Conservation (phyloP, 2,888 invertebrate species). For the Drosophila conformis region DNA sequence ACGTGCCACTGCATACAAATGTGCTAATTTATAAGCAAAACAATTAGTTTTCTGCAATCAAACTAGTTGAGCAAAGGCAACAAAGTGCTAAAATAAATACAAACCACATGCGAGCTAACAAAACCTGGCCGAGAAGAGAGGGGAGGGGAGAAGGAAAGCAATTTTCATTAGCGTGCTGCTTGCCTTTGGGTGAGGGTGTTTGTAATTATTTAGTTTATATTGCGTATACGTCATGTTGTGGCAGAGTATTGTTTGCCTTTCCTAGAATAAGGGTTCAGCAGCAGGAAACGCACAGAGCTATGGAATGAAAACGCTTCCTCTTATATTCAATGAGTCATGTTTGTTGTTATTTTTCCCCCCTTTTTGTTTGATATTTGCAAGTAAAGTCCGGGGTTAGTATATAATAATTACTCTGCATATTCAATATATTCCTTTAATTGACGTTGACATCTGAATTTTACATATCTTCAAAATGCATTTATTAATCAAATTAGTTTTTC, state of each 20-base stretch:
- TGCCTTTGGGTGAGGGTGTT: conserved; percentile 30
- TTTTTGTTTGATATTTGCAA: conserved; percentile 9
- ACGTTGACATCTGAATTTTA: not conserved
- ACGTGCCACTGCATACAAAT: conserved; percentile 71
- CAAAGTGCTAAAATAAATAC: conserved; percentile 29
- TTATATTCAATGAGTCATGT: conserved; percentile 42
- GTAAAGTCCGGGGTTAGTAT: not conserved
- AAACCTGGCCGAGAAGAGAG: not conserved
- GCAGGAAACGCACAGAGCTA: conserved; percentile 2
- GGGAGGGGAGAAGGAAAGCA: conserved; percentile 44
- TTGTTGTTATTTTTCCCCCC: not conserved
- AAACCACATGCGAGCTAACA: conserved; percentile 11
- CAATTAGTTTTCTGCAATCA: conserved; percentile 75
- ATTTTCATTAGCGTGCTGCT: conserved; percentile 69
- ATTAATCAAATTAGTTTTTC: not conserved
- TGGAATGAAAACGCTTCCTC: conserved; percentile 19
- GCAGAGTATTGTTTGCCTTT: conserved; percentile 31
- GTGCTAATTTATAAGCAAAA: conserved; percentile 79
- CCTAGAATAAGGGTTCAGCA: conserved; percentile 4
- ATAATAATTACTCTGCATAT: not conserved
- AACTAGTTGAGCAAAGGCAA: conserved; percentile 51
- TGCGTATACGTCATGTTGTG: conserved; percentile 69
- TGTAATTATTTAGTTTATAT: conserved; percentile 67
- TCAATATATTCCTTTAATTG: not conserved
- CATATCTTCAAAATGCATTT: not conserved